Percentiles rank a stretch among this genome's conserved stretches.
phyloP scores from a whole-genome alignment of 2,888 invertebrate genomes.

The Drosophila lacicola region DNA sequence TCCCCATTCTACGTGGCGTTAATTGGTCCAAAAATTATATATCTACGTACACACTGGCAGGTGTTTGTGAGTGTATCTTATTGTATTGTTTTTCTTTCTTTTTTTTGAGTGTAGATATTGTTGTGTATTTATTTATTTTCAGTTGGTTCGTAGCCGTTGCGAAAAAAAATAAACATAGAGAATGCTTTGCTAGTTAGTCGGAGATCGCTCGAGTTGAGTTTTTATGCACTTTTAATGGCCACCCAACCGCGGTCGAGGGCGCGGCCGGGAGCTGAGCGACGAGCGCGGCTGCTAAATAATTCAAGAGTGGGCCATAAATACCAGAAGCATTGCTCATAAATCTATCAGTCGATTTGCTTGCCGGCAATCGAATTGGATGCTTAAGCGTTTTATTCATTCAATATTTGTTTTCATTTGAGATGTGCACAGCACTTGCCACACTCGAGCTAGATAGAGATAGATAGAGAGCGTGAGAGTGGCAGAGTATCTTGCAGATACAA shows the following conservation, averaged over 20 bases:
- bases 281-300: slow-evolving; percentile 57
- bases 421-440: slow-evolving; percentile 30
- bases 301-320: slow-evolving; percentile 71
- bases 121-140: slow-evolving; percentile 61
- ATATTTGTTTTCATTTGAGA: slow-evolving; percentile 76
- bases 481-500: slow-evolving; percentile 37
- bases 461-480: slow-evolving; percentile 1
- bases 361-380: slow-evolving; percentile 74
- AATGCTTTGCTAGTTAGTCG: slow-evolving; percentile 27
- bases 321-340: slow-evolving; percentile 75
- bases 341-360: slow-evolving; percentile 81
- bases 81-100: slow-evolving; percentile 1
- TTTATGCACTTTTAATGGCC: slow-evolving; percentile 62
- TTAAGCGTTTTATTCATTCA: slow-evolving; percentile 68
- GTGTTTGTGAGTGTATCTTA: slow-evolving; percentile 13
- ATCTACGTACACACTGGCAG: slow-evolving; percentile 19
- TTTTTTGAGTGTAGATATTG: background rate
- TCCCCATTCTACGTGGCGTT: slow-evolving; percentile 49
- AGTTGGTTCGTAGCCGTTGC: slow-evolving; percentile 49
- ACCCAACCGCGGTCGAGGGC: slow-evolving; percentile 8
- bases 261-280: slow-evolving; percentile 16
- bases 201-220: slow-evolving; percentile 36
- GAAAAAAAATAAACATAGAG: slow-evolving; percentile 67
- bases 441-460: background rate
- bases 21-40: slow-evolving; percentile 60